Percentiles rank a stretch among this genome's conserved stretches.
Conservation (phyloP, 2,888 invertebrate species). For the Calliopum simillimum region DNA sequence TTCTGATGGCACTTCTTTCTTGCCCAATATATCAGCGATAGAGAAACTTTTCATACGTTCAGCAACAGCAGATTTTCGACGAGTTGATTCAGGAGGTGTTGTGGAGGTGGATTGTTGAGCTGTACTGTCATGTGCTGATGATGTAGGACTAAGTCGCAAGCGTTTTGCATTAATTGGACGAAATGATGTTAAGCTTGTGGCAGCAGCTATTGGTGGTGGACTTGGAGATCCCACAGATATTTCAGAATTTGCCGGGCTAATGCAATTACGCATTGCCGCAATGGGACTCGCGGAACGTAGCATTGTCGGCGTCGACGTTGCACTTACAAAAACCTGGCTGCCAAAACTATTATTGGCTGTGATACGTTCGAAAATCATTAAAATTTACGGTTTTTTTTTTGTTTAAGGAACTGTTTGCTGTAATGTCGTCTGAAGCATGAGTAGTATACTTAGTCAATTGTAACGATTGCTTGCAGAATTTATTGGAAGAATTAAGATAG, state of each 20-base stretch:
- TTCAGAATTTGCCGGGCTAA: slow-evolving; percentile 66
- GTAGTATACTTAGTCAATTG: no score
- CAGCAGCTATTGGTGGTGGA: slow-evolving; percentile 58
- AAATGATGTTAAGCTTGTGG: slow-evolving; percentile 73
- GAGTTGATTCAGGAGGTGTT: background rate
- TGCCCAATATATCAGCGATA: slow-evolving; percentile 89
- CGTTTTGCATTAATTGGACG: slow-evolving; percentile 71
- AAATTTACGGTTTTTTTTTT: background rate
- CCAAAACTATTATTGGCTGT: no score
- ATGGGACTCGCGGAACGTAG: slow-evolving; percentile 62
- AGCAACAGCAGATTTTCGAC: slow-evolving; percentile 60
- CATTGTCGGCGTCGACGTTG: slow-evolving; percentile 54
- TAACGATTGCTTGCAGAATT: no score
- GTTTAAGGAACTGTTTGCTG: no score
- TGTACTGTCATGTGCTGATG: background rate
- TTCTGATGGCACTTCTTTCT: slow-evolving; percentile 65
- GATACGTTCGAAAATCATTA: slow-evolving; percentile 20
- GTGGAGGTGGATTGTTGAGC: background rate
- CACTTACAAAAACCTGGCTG: background rate
- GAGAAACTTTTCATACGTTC: slow-evolving; percentile 91
- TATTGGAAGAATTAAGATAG: no score
- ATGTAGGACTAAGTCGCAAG: slow-evolving; percentile 42
- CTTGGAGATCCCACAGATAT: slow-evolving; percentile 68
- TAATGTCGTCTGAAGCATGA: no score
- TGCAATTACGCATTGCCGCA: slow-evolving; percentile 44